Evolutionary conservation across 2,888 invertebrate genomes (phyloP).

Genomic region (Hemithea aestivaria): DNA sequence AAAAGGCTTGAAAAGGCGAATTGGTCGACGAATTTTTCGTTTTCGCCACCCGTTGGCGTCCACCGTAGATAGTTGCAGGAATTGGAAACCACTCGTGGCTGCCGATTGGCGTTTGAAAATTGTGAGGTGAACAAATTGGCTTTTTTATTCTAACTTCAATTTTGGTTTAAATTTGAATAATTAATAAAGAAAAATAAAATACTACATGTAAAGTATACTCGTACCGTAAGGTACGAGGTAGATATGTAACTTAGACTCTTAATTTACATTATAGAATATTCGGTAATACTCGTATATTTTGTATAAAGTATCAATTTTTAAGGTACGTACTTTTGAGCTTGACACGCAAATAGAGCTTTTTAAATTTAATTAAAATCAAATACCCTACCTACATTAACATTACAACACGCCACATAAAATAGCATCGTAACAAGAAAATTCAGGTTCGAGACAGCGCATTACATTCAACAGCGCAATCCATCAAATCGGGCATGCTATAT

Average conservation of each 20-base stretch:
- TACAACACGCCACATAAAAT: slow-evolving; percentile 20
- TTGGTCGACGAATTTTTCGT: slow-evolving; percentile 4
- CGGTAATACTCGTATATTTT: no score
- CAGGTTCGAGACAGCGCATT: slow-evolving; percentile 34
- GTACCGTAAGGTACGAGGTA: no score
- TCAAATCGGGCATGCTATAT: slow-evolving; percentile 57
- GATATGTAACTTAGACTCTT: slow-evolving; percentile 5
- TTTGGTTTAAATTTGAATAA: no score
- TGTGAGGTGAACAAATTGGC: background rate
- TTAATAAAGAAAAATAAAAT: no score
- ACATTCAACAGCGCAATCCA: slow-evolving; percentile 51
- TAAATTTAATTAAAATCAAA: slow-evolving; percentile 14
- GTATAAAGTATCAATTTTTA: no score
- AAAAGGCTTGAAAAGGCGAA: slow-evolving; percentile 10
- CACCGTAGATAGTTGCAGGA: background rate
- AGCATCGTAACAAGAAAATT: slow-evolving; percentile 22
- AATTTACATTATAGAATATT: no score
- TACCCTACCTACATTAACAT: slow-evolving; percentile 18
- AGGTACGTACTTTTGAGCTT: no score
- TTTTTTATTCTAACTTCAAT: background rate
- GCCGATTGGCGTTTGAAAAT: background rate
- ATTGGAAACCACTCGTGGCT: slow-evolving; percentile 2
- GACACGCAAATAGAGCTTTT: slow-evolving; percentile 1
- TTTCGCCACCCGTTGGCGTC: slow-evolving; percentile 3
- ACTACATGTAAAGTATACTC: no score